These are phyloP conservation scores for Microctonus aethiopoides DNA, from an alignment of 2,888 invertebrate species.

Conservation along the genomic window DNA sequence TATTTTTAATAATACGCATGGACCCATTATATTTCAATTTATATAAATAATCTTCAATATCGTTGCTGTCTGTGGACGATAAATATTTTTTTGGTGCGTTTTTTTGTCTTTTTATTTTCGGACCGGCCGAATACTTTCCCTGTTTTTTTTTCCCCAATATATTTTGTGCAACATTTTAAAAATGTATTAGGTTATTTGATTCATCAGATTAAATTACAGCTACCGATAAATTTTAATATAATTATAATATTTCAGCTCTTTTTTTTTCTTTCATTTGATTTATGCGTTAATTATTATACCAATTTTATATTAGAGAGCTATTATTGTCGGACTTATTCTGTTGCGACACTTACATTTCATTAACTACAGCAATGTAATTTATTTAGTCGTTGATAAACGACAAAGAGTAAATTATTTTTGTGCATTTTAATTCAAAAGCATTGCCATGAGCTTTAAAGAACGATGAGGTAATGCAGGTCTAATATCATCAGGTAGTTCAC, in stretches of 20 bases:
- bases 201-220: slow-evolving; percentile 11
- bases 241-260: slow-evolving; percentile 24
- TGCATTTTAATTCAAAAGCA: slow-evolving; percentile 53
- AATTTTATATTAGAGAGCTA: slow-evolving; percentile 51
- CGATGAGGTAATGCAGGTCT: slow-evolving; percentile 77
- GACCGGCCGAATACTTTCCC: slow-evolving; percentile 28
- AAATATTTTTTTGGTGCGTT: slow-evolving; percentile 11
- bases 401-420: neutral
- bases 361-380: slow-evolving; percentile 46
- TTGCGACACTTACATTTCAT: slow-evolving; percentile 52
- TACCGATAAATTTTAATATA: slow-evolving; percentile 11
- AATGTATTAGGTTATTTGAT: slow-evolving; percentile 12
- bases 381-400: slow-evolving; percentile 15
- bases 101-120: slow-evolving; percentile 20
- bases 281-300: slow-evolving; percentile 29
- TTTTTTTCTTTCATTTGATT: slow-evolving; percentile 26
- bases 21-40: slow-evolving; percentile 27
- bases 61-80: slow-evolving; percentile 35
- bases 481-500: slow-evolving; percentile 78
- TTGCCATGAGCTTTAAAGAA: slow-evolving; percentile 77
- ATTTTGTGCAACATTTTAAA: slow-evolving; percentile 20
- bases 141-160: neutral
- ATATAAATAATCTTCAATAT: slow-evolving; percentile 23
- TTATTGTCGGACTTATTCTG: slow-evolving; percentile 61
- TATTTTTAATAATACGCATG: slow-evolving; percentile 19